phyloP scores from a whole-genome alignment of 2,113 vertebrate species.

The Puma concolor region DNA sequence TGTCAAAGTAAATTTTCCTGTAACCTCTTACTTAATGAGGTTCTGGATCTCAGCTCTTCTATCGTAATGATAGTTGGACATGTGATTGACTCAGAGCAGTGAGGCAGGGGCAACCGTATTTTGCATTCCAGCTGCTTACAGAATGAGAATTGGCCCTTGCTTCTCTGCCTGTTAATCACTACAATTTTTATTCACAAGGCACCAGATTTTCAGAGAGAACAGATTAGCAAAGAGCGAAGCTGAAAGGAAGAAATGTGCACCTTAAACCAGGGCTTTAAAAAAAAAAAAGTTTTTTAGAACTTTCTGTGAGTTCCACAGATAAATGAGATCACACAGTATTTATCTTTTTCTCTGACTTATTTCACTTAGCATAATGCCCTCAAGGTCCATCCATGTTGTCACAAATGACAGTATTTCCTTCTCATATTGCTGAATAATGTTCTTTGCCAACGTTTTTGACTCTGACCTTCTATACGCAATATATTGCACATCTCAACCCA shows the following conservation, averaged over 20 bases:
- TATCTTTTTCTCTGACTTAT: neutral
- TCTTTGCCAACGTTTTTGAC: neutral
- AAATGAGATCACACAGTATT: neutral
- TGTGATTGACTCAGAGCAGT: neutral
- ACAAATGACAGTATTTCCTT: neutral
- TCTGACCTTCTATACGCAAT: neutral
- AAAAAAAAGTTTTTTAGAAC: neutral
- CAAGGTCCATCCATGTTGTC: neutral
- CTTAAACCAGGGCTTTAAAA: neutral
- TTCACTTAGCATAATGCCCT: neutral
- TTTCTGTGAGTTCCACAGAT: neutral
- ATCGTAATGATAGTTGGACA: neutral
- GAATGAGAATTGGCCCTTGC: neutral
- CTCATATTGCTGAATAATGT: neutral
- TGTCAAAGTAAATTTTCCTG: neutral
- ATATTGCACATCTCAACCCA: neutral
- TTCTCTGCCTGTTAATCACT: conserved; percentile 35
- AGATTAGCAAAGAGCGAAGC: neutral
- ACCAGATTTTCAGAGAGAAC: conserved; percentile 9
- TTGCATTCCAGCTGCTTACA: neutral
- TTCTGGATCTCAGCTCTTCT: neutral
- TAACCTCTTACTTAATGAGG: neutral
- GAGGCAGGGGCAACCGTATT: neutral
- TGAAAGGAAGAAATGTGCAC: neutral
- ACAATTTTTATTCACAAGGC: neutral